phyloP scores from a whole-genome alignment of 2,113 vertebrate genomes.

The Cochlearius cochlearius region DNA sequence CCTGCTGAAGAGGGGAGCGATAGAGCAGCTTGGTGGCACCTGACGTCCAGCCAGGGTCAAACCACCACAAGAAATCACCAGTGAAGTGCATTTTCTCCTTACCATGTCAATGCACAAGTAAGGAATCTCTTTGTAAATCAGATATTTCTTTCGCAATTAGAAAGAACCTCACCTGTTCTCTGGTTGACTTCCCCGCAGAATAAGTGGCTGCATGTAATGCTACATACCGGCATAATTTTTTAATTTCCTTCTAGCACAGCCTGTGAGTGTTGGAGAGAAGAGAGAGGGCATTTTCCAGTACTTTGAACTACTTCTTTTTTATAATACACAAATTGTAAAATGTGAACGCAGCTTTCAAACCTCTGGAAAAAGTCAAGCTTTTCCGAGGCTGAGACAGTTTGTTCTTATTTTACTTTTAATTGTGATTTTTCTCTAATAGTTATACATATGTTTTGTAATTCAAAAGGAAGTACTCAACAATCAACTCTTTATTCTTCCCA shows the following conservation, averaged over 20 bases:
- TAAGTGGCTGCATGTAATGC: background rate
- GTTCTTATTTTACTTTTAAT: background rate
- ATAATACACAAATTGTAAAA: background rate
- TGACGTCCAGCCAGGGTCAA: too few relatives aligned
- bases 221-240: background rate
- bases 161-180: background rate
- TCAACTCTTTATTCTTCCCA: background rate
- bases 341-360: background rate
- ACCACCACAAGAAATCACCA: too few relatives aligned
- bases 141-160: background rate
- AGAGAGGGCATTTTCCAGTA: background rate
- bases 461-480: background rate
- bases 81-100: background rate
- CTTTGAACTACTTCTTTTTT: background rate
- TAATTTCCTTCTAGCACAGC: background rate
- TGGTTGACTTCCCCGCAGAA: background rate
- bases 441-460: background rate
- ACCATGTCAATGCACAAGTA: background rate
- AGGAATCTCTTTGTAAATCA: constrained; percentile 6
- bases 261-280: background rate
- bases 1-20: too few relatives aligned
- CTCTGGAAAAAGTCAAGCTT: background rate
- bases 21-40: too few relatives aligned
- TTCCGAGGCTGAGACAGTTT: background rate
- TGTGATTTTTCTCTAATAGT: background rate